Base-by-base conservation (phyloP, 1,140 invertebrate genomes). In the Neodiprion pinetum region DNA sequence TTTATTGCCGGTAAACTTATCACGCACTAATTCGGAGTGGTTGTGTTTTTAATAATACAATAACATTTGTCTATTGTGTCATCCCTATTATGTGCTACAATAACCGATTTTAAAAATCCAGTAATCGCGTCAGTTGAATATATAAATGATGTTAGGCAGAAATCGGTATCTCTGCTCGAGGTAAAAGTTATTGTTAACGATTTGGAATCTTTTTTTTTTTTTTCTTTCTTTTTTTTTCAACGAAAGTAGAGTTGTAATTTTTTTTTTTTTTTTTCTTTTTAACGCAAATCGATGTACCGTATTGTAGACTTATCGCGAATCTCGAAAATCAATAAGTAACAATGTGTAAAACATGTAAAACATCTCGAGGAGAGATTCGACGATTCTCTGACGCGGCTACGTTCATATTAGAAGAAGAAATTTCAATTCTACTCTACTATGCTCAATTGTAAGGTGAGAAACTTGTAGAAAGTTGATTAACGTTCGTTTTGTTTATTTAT, bases 1-100 rank as follows among this genome's bases (percentile, higher is more conserved):
- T 70, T 23, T 11, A 75, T 47, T 71, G n/a, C 47, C 70, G 67
- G 67, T 48, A 61, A 61, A 40, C 28, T 40, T 40, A 40, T 40
- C 28, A 2, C 28, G 28, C 11, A 61, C 11, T 14, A 17, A 61
- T 12, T 61, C 11, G 8, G n/a, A 61, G n/a, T 61, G 53, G 53
- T 61, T 61, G 28, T 40, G 53, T 61, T 61, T 61, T 61, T 9
- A 61, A 61, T 17, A 17, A 61, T 61, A 61, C 53, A 61, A 61
- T 61, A 61, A 61, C 53, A 61, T 61, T 61, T 61, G 53, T 61
- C 53, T 61, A 9, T 61, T 14, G n/a, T 40, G 28, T 40, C 28
- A 61, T 40, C 28, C 28, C 2, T 40, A 40, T 40, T 40, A 40
- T 40, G 28, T 40, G 5, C 28, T 40, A 40, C 28, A 40, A 40